Evolutionary conservation across 2,113 vertebrate species (phyloP).

Genomic region (Malaclemys terrapin): DNA sequence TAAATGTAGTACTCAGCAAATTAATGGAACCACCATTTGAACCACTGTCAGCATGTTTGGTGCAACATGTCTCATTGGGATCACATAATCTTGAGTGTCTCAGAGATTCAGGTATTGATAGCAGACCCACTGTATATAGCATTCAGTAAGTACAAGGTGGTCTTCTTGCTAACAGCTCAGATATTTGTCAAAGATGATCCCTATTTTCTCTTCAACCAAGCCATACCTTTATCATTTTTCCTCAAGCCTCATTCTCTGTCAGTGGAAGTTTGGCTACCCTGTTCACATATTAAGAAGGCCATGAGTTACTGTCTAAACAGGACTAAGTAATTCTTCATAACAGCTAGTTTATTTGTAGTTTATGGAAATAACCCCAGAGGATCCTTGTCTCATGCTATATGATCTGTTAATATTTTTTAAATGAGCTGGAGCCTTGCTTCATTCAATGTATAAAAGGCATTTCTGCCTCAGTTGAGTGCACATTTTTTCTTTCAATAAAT

Average conservation of each 20-base stretch:
- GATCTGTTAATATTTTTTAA: not conserved
- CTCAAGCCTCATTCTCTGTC: not conserved
- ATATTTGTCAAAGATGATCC: not conserved
- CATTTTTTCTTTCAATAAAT: not conserved
- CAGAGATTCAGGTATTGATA: not conserved
- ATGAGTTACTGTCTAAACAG: not conserved
- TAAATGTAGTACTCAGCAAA: not conserved
- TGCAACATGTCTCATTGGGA: not conserved
- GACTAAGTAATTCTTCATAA: not conserved
- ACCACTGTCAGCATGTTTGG: not conserved
- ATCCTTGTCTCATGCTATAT: rapidly evolving
- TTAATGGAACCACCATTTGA: not conserved
- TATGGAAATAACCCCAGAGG: not conserved
- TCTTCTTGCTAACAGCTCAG: not conserved
- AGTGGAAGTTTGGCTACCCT: not conserved
- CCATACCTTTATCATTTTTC: not conserved
- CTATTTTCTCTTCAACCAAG: not conserved
- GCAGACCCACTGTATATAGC: not conserved
- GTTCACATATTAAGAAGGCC: not conserved
- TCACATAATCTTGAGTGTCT: not conserved
- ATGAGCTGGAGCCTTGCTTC: not conserved
- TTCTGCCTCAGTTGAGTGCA: not conserved
- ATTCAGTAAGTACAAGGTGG: not conserved
- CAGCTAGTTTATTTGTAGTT: not conserved
- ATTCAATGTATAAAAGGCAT: not conserved